Evolutionary conservation across 2,113 vertebrate genomes (phyloP).

Genomic region (Chionis minor): DNA sequence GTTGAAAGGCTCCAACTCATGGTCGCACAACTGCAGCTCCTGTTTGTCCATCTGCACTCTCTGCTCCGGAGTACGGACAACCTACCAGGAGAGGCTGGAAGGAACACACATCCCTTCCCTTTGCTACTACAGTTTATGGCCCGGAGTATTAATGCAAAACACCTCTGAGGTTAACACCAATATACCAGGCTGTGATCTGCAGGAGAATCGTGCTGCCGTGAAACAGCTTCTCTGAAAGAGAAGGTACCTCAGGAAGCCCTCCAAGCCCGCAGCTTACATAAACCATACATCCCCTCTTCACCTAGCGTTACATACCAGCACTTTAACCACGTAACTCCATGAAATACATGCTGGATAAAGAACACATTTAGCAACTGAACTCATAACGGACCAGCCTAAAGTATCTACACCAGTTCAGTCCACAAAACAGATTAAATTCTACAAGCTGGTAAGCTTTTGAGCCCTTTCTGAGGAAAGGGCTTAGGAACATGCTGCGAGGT

Average conservation of each 20-base stretch:
- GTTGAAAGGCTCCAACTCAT: not conserved
- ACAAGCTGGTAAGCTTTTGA: not conserved
- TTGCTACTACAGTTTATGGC: not conserved
- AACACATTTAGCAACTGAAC: not conserved
- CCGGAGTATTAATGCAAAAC: not conserved
- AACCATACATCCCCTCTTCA: not conserved
- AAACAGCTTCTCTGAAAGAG: not conserved
- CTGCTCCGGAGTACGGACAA: not conserved
- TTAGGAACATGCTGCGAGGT: not conserved
- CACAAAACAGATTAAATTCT: not conserved
- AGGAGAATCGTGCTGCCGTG: not conserved
- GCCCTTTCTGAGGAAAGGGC: not conserved
- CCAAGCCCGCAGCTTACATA: not conserved
- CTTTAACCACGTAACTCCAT: not conserved
- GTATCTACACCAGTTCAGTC: not conserved
- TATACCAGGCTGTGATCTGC: not conserved
- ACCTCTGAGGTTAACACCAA: not conserved
- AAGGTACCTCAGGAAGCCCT: not conserved
- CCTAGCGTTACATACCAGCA: not conserved
- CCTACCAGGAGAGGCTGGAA: not conserved
- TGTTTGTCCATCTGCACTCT: not conserved
- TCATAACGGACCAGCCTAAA: not conserved
- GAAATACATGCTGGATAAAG: not conserved
- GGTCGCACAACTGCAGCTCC: not conserved
- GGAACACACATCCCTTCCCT: not conserved